Base-by-base conservation (phyloP, 2,888 invertebrate genomes). In the Himalopsyche kuldschensis region DNA sequence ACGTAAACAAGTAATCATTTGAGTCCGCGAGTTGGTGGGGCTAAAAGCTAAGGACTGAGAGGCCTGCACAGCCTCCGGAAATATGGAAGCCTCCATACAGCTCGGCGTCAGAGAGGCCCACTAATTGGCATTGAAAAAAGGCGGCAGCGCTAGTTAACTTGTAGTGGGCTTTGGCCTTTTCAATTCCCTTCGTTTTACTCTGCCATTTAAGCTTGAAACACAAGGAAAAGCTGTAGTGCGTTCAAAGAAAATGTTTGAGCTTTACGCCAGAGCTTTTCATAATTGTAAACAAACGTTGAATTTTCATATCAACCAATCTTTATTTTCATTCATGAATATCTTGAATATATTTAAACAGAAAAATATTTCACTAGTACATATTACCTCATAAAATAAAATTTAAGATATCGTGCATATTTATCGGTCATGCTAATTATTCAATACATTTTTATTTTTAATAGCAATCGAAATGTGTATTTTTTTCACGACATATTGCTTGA, bases 51-150 rank as follows among this genome's bases (percentile, higher is more conserved):
- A 32, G 46, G 81, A 55, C 83, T 75, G 78, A 81, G 63, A 48
- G 32, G 15, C 82, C n/a, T 35, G 48, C 76, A 31, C 30, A 79
- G 30, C 55, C 30, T 48, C 48, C 47, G n/a, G n/a, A 20, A 27
- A 79, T 48, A 79, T 20, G 79, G 31, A 32, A 46, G 46, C 41
- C 46, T 41, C 27, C 78, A 47, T 41, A 78, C 27, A 78, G 24
- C 35, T 41, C 15, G 78, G 79, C 79, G 88, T 88, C 88, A 88
- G 89, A 89, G 90, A 89, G 90, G 90, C 90, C 90, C 90, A 92
- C 92, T 92, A 92, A 92, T 92, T 92, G 92, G 92, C 92, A 92
- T 92, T 92, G 90, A 91, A 91, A 91, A 92, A 92, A 92, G 92
- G 92, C 91, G 92, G 79, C 85, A 75, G 80, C 84, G 86, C 83